Conservation (phyloP, 2,113 vertebrate genomes). For the Phalacrocorax carbo region DNA sequence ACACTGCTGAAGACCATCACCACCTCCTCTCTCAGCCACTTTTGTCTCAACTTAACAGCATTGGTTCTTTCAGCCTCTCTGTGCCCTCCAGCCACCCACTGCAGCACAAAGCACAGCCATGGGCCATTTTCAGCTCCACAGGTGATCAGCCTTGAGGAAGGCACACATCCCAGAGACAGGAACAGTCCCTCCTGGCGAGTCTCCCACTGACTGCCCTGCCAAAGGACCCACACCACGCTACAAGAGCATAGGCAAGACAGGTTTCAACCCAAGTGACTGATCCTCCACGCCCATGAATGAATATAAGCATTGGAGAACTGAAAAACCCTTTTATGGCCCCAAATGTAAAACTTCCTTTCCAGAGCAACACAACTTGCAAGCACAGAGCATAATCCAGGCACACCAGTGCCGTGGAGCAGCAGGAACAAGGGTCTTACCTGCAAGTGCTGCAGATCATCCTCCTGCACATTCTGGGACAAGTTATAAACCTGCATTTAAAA, state of each 20-base stretch:
- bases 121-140: not conserved
- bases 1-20: not conserved
- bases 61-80: not conserved
- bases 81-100: no score
- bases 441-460: conserved; percentile 90
- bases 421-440: conserved; percentile 73
- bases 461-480: conserved; percentile 91
- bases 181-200: not conserved
- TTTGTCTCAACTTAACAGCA: not conserved
- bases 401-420: accelerated
- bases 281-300: not conserved
- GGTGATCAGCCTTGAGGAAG: not conserved
- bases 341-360: not conserved
- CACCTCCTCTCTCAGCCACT: not conserved
- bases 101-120: not conserved
- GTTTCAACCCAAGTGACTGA: not conserved
- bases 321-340: not conserved
- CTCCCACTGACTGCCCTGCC: not conserved
- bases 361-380: not conserved
- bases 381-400: not conserved
- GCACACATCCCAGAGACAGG: not conserved
- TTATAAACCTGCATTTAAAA: conserved; percentile 85
- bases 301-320: not conserved
- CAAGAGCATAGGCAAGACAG: accelerated
- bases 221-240: not conserved